Evolutionary conservation across 2,888 invertebrate genomes (phyloP).

Genomic region (Drosophila helvetica): DNA sequence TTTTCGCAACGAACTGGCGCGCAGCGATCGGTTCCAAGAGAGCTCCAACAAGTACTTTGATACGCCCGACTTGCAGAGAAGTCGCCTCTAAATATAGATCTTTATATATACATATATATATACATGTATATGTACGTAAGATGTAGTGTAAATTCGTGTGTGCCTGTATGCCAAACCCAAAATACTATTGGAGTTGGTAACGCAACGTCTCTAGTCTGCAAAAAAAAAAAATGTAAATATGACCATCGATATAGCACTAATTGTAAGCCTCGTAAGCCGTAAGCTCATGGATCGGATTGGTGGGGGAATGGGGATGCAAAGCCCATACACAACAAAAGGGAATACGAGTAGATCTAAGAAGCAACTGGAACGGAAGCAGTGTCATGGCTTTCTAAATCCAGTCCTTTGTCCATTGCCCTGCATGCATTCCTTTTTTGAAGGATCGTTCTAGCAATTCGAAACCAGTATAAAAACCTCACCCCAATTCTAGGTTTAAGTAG

Average conservation of each 20-base stretch:
- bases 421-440: slow-evolving; percentile 5
- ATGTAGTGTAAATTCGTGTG: slow-evolving; percentile 37
- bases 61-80: slow-evolving; percentile 75
- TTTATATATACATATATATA: neutral
- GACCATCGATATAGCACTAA: slow-evolving; percentile 74
- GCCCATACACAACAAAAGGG: too few relatives aligned
- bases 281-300: neutral
- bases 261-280: slow-evolving; percentile 26
- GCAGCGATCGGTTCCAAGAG: slow-evolving; percentile 83
- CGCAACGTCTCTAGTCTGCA: slow-evolving; percentile 76
- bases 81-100: slow-evolving; percentile 47
- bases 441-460: neutral
- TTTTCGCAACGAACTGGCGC: slow-evolving; percentile 93
- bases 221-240: slow-evolving; percentile 66
- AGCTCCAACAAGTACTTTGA: slow-evolving; percentile 82
- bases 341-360: neutral
- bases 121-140: neutral
- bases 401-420: neutral
- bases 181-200: slow-evolving; percentile 50
- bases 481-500: slow-evolving; percentile 28
- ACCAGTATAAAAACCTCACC: slow-evolving; percentile 1
- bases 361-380: neutral
- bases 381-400: too few relatives aligned
- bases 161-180: slow-evolving; percentile 51
- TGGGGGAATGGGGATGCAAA: neutral